phyloP scores from a whole-genome alignment of 2,888 invertebrate species.

The Drosophila fulvimacula region DNA sequence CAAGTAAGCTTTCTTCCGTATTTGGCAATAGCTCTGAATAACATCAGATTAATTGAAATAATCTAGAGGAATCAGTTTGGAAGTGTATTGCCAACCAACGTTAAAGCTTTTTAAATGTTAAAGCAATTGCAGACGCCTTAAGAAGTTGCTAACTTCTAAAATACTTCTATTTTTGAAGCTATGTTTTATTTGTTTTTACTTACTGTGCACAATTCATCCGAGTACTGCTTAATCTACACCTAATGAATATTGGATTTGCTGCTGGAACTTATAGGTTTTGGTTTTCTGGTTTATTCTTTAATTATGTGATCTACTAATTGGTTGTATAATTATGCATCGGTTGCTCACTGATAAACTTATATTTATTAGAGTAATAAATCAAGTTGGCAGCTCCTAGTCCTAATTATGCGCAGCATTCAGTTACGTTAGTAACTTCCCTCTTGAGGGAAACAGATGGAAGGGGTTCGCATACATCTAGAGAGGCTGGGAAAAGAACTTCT shows the following conservation, averaged over 20 bases:
- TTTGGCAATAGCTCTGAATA: background rate
- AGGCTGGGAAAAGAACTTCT: constrained; percentile 1
- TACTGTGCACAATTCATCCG: background rate
- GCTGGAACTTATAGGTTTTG: constrained; percentile 33
- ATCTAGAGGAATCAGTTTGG: background rate
- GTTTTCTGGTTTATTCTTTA: constrained; percentile 51
- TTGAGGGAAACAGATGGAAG: background rate
- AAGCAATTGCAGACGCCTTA: background rate
- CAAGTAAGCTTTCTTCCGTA: background rate
- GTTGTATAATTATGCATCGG: constrained; percentile 72
- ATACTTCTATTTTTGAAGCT: background rate
- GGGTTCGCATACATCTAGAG: background rate
- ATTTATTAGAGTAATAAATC: constrained; percentile 79
- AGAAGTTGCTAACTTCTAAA: background rate
- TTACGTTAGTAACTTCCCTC: background rate
- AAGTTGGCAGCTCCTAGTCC: constrained; percentile 50
- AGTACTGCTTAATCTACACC: constrained; percentile 1
- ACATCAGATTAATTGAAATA: background rate
- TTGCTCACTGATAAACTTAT: constrained; percentile 79
- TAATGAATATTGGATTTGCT: constrained; percentile 40
- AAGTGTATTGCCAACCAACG: too few species aligned
- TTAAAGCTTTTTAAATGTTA: background rate
- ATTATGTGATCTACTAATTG: constrained; percentile 72
- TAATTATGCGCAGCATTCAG: constrained; percentile 17
- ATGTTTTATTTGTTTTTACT: background rate